Conservation (phyloP, 2,888 invertebrate species). For the Callyntrura sp. region DNA sequence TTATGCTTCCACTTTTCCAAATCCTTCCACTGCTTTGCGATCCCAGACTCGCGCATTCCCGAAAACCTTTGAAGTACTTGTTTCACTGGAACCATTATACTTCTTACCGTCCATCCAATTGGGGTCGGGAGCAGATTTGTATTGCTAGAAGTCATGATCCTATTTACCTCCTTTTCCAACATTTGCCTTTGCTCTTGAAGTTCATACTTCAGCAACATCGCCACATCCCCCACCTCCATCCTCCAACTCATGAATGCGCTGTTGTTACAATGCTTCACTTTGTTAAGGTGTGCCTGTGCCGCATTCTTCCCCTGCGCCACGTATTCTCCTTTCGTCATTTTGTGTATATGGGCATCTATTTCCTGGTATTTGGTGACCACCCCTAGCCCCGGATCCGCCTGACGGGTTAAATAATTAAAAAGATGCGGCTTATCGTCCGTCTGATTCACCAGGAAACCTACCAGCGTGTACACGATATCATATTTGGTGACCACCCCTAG, state of each 20-base stretch:
- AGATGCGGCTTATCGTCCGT: too few relatives aligned
- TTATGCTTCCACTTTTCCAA: neutral
- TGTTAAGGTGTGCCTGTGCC: neutral
- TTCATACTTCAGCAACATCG: neutral
- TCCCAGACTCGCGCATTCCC: conserved; percentile 13
- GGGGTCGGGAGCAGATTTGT: neutral
- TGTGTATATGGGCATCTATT: neutral
- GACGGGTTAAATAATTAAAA: neutral
- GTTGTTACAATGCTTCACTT: neutral
- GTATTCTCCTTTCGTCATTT: too few relatives aligned
- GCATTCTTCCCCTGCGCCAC: neutral
- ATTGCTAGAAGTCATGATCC: neutral
- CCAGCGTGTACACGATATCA: too few relatives aligned
- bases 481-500: neutral
- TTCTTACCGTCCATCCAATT: conserved; percentile 44
- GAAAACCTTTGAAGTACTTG: neutral
- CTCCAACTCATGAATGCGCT: conserved; percentile 33
- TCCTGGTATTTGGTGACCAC: neutral
- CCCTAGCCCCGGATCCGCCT: neutral
- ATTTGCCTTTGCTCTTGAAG: neutral
- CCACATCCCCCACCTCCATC: neutral
- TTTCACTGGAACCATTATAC: too few relatives aligned
- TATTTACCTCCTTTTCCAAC: neutral
- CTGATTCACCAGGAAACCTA: too few relatives aligned
- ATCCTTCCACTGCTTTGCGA: conserved; percentile 43